Percentiles rank a stretch among this genome's conserved stretches.
Conservation (phyloP, 2,113 vertebrate genomes). For the Todiramphus saurophagus region DNA sequence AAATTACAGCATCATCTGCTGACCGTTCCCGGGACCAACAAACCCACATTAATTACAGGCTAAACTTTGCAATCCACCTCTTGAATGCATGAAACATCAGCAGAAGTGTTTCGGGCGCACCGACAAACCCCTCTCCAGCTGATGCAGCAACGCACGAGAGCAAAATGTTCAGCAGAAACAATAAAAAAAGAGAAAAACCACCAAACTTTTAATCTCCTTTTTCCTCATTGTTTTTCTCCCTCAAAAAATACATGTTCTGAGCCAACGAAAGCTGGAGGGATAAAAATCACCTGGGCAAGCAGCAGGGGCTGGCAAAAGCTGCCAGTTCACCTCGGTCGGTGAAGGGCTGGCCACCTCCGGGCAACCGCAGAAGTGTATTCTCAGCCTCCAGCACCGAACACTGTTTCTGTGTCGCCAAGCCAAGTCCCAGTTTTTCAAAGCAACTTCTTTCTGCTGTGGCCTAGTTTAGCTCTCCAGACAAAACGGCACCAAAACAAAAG, state of each 20-base stretch:
- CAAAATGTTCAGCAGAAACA: rapidly evolving
- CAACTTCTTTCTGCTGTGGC: constrained; percentile 60
- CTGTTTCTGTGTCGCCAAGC: not conserved
- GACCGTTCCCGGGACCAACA: not conserved
- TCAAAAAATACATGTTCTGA: rapidly evolving
- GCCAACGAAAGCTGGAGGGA: not conserved
- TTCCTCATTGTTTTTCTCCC: not conserved
- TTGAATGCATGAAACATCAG: not conserved
- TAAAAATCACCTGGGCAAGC: not conserved
- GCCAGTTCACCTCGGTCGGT: not conserved
- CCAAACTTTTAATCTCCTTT: not conserved
- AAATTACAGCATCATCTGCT: constrained; percentile 48
- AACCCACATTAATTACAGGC: constrained; percentile 25
- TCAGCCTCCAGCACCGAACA: not conserved
- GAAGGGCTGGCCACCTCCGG: not conserved
- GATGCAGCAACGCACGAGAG: rapidly evolving
- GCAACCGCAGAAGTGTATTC: not conserved
- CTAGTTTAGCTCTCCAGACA: constrained; percentile 48
- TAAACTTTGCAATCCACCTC: constrained; percentile 25
- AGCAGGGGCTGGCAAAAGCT: not conserved
- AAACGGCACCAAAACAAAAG: constrained; percentile 53
- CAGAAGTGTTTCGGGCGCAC: not conserved
- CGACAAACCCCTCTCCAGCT: not conserved
- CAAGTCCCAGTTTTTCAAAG: constrained; percentile 49
- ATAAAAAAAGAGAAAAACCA: too few relatives aligned